Conservation (phyloP, 2,113 vertebrate genomes). For the Xenotilapia flavipinnis region DNA sequence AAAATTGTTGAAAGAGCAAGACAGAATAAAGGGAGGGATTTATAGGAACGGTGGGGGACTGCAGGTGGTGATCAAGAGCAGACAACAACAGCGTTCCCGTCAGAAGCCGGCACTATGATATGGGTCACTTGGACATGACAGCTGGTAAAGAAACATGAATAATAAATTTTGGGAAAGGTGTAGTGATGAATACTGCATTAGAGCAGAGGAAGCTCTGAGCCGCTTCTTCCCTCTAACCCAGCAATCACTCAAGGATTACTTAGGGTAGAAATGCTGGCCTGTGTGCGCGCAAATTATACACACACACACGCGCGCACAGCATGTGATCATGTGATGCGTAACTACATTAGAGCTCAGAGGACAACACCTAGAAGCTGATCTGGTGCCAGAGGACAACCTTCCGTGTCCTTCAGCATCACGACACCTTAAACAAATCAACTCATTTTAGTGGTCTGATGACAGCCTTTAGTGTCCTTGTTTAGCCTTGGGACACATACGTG, state of each 20-base stretch:
- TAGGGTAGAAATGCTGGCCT: not conserved
- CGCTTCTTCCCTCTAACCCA: not conserved
- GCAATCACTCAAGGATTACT: conserved; percentile 25
- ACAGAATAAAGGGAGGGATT: not conserved
- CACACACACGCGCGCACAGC: not conserved
- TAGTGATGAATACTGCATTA: conserved; percentile 5
- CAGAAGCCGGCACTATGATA: not conserved
- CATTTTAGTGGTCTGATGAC: not conserved
- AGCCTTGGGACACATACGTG: not conserved
- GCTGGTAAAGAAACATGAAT: conserved; percentile 5
- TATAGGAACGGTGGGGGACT: not conserved
- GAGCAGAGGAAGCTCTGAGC: not conserved
- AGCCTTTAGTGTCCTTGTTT: conserved; percentile 2
- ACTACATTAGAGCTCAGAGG: conserved; percentile 29
- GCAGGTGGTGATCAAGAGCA: not conserved
- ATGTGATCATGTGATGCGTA: not conserved
- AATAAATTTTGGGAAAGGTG: not conserved
- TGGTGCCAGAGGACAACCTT: conserved; percentile 26
- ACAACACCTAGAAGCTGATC: conserved; percentile 41
- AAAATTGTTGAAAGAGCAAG: not conserved
- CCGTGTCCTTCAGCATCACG: not conserved
- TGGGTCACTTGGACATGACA: not conserved
- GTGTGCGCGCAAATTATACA: not conserved
- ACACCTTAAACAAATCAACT: conserved; percentile 38
- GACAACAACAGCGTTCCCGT: not conserved